Base-by-base conservation (phyloP, 2,113 vertebrate genomes). In the Lamprotornis superbus region DNA sequence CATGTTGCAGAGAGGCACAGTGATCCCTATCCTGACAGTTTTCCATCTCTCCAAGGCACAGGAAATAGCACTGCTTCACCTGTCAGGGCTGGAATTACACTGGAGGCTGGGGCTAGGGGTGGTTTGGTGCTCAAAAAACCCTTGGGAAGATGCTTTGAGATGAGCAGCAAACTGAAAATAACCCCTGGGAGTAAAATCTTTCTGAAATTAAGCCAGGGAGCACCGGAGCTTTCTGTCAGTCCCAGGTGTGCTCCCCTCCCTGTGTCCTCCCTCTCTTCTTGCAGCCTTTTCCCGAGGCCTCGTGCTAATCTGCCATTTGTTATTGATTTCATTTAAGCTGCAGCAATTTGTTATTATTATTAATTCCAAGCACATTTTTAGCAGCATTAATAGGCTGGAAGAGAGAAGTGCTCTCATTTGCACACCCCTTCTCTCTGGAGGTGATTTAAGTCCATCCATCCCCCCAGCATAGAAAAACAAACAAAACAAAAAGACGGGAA, bases 341-440 rank as follows among this genome's bases (percentile, higher is more conserved):
- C 71, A 68, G 89, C 47, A 33, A 37, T 90, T 95, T 77, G 47
- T 94, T 89, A n/a, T 63, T 47, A 8, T 78, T 93, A 89, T 89
- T 92, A 92, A 92, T 83, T 63, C 56, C 65, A 68, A 74, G 87
- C 69, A 53, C 57, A 81, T 74, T 76, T 84, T 75, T 84, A 92
- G 76, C 44, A 87, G 80, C 60, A 47, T 52, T 74, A 47, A 75
- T 37, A 81, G 64, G 60, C 55, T 46, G 50, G 12, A 75, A 56
- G 81, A 55, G 80, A 76, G 76, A 12, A 65, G 60, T 4, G 73
- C 33, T 87, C 37, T 85, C 59, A 24, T 83, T 89, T 73, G 63
- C 46, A 22, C 63, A 3, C 15, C 22, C 52, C n/a, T 84, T 53
- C 46, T 44, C 61, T 33, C 81, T 47, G 50, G 61, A 19, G 87